These are phyloP conservation scores for Limnephilus marmoratus DNA, from an alignment of 2,888 invertebrate genomes.

Conservation along the genomic window DNA sequence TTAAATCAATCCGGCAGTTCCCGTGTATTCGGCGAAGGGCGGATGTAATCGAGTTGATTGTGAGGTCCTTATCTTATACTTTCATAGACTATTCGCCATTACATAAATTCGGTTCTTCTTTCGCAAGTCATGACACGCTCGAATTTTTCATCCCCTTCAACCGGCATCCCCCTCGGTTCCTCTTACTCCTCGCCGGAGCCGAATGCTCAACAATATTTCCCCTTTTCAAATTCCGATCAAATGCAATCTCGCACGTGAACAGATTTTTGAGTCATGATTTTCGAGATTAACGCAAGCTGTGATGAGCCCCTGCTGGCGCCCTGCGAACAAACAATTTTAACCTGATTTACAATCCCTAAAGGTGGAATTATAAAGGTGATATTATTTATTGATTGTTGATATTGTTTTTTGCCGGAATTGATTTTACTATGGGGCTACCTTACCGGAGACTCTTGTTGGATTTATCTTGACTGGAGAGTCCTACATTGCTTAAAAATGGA, in stretches of 20 bases:
- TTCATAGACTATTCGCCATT: conserved; percentile 54
- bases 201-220: conserved; percentile 61
- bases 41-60: conserved; percentile 63
- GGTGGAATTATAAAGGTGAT: background rate
- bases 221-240: conserved; percentile 66
- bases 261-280: conserved; percentile 63
- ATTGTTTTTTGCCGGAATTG: background rate
- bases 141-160: conserved; percentile 61
- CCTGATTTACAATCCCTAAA: conserved; percentile 44
- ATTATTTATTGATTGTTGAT: background rate
- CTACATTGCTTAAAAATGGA: background rate
- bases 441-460: background rate
- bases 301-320: conserved; percentile 35
- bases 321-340: conserved; percentile 42
- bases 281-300: conserved; percentile 54
- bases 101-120: conserved; percentile 50
- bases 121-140: conserved; percentile 65
- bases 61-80: conserved; percentile 58
- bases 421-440: background rate
- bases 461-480: background rate
- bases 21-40: conserved; percentile 11
- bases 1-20: conserved; percentile 56
- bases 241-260: conserved; percentile 65
- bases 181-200: conserved; percentile 7
- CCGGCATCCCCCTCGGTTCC: conserved; percentile 22